phyloP scores from a whole-genome alignment of 2,888 invertebrate genomes.

The Callimorpha dominula region DNA sequence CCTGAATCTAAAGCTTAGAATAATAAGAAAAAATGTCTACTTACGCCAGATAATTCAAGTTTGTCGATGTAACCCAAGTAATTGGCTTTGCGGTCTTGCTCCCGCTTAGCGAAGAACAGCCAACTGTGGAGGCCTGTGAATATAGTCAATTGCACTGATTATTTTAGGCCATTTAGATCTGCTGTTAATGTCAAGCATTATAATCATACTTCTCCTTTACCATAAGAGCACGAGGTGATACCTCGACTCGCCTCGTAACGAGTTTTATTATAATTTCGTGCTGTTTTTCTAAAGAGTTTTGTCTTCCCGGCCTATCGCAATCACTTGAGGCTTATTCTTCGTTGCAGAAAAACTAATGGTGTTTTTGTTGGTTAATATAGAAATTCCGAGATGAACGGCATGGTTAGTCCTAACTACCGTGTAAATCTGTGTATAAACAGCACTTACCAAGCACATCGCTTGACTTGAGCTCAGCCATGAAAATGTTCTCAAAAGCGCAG shows the following conservation, averaged over 20 bases:
- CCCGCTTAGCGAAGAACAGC: conserved; percentile 94
- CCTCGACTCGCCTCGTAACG: too few species aligned
- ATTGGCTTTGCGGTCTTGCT: conserved; percentile 90
- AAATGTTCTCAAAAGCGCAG: conserved; percentile 97
- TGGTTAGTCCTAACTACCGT: not conserved
- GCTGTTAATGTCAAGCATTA: not conserved
- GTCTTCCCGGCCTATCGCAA: too few species aligned
- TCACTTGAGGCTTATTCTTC: too few species aligned
- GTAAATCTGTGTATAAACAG: not conserved
- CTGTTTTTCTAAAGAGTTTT: too few species aligned
- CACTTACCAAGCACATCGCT: conserved; percentile 88
- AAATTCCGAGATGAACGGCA: not conserved
- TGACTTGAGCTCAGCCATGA: conserved; percentile 94
- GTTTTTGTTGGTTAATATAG: not conserved
- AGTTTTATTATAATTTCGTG: too few species aligned
- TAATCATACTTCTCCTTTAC: too few species aligned
- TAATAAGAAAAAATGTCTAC: conserved; percentile 53
- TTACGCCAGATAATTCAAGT: conserved; percentile 91
- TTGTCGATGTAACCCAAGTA: conserved; percentile 93
- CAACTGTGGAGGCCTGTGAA: conserved; percentile 94
- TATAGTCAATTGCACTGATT: not conserved
- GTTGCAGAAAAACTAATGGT: too few species aligned
- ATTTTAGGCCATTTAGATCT: not conserved
- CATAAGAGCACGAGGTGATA: too few species aligned
- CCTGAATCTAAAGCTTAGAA: too few species aligned